Conservation (phyloP, 2,113 vertebrate species). For the Silurus meridionalis region DNA sequence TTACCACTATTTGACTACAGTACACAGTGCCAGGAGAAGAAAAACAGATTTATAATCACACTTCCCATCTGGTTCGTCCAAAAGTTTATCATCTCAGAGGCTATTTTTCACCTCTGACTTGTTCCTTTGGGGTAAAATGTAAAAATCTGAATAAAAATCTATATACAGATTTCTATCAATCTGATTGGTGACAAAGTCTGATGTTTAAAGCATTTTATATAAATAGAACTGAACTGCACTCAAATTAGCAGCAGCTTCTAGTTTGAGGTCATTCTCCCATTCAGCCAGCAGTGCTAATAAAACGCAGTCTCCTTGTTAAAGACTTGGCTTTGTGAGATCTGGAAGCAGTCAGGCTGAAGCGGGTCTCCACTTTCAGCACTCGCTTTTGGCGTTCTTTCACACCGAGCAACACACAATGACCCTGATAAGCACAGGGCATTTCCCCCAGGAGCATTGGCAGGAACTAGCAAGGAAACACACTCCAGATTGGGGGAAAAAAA, state of each 20-base stretch:
- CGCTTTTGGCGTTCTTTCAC: constrained; percentile 30
- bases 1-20: background rate
- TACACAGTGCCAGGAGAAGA: background rate
- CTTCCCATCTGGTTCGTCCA: background rate
- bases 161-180: background rate
- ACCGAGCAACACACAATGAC: constrained; percentile 31
- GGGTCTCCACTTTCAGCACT: constrained; percentile 47
- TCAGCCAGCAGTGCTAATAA: constrained; percentile 2
- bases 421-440: constrained; percentile 62
- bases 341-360: constrained; percentile 36
- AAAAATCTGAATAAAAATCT: no score
- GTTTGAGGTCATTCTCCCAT: background rate
- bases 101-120: no score
- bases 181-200: background rate
- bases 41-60: background rate
- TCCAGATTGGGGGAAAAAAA: constrained; percentile 53
- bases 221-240: background rate
- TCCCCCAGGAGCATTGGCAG: constrained; percentile 61
- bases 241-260: background rate
- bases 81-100: background rate
- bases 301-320: constrained; percentile 21
- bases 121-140: background rate
- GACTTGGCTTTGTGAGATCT: constrained; percentile 1
- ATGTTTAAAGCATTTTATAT: background rate
- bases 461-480: constrained; percentile 63